Conservation (phyloP, 2,888 invertebrate genomes). For the Agrypnus murinus region DNA sequence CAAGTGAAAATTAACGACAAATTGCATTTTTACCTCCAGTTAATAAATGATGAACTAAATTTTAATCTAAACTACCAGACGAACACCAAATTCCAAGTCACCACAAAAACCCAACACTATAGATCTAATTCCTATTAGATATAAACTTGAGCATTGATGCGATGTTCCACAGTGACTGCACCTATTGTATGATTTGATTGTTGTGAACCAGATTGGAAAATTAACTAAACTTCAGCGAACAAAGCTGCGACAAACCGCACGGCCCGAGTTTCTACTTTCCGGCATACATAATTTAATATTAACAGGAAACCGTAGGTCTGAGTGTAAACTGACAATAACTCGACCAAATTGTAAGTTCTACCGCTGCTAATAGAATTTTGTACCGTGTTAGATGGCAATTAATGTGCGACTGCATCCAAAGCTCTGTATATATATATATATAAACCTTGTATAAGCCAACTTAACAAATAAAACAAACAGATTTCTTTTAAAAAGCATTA, state of each 20-base stretch:
- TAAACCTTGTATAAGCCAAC: conserved; percentile 7
- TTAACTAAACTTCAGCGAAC: conserved; percentile 61
- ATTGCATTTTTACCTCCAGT: no score
- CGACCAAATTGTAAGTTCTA: conserved; percentile 45
- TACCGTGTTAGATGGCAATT: conserved; percentile 49
- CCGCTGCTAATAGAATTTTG: conserved; percentile 49
- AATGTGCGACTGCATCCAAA: conserved; percentile 33
- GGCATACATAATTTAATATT: conserved; percentile 45
- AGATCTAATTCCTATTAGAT: conserved; percentile 44
- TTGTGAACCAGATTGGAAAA: conserved; percentile 69
- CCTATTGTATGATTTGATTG: conserved; percentile 67
- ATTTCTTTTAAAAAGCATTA: conserved; percentile 41
- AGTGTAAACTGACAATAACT: conserved; percentile 39
- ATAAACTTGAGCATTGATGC: conserved; percentile 40
- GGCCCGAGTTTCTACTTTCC: conserved; percentile 34
- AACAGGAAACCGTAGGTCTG: conserved; percentile 41
- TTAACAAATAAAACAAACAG: conserved; percentile 29
- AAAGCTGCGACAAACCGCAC: conserved; percentile 50
- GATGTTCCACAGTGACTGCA: conserved; percentile 62
- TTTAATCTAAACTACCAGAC: no score
- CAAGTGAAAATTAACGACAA: no score
- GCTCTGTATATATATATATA: no score
- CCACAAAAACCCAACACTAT: not conserved
- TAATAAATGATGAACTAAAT: no score
- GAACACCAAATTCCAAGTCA: no score